Base-by-base conservation (phyloP, 2,113 vertebrate species). In the Cisticola juncidis region DNA sequence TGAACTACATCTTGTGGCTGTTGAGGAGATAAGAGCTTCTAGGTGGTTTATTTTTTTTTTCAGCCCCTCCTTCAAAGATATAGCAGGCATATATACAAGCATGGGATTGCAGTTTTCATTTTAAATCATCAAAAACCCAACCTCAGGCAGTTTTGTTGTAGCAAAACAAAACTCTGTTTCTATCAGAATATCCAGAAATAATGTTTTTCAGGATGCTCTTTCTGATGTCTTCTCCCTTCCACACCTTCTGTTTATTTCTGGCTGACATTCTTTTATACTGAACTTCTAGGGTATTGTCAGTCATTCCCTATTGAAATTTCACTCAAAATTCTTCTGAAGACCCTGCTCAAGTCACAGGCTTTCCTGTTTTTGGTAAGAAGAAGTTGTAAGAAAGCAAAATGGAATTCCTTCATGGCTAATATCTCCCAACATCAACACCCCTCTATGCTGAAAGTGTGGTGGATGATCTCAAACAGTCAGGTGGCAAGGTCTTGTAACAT, bases 391-490 rank as follows among this genome's bases (percentile, higher is more conserved):
- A 81, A 84, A 84, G 33, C 5, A 78, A 68, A 83, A 70, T 18
- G 4, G 12, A 81, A 89, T 50, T 89, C 6, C 77, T 71, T 14
- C 4, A 38, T 4, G 4, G 10, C 19, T 81, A 53, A 50, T 11
- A 29, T 29, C 42, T 73, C 21, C 35, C 44, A 76, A 3, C 0
- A 3, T 8, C 33, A 86, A 40, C 1, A 21, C 4, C 7, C 0
- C 1, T 24, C 22, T 79, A 12, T n/a, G 19, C 18, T 35, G 70
- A 51, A 9, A 72, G 31, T 28, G 20, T 65, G 26, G 31, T 47
- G 36, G 31, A 40, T 44, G 25, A 51, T 64, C n/a, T 56, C 8
- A 28, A 78, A 31, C 12, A 71, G 6, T 1, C 29, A 20, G 1
- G 4, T 56, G 12, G 13, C 23, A 71, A 51, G 17, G 25, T 44